Evolutionary conservation across 2,797 vertebrate species (phyloP).

Genomic region (Lerista edwardsae): DNA sequence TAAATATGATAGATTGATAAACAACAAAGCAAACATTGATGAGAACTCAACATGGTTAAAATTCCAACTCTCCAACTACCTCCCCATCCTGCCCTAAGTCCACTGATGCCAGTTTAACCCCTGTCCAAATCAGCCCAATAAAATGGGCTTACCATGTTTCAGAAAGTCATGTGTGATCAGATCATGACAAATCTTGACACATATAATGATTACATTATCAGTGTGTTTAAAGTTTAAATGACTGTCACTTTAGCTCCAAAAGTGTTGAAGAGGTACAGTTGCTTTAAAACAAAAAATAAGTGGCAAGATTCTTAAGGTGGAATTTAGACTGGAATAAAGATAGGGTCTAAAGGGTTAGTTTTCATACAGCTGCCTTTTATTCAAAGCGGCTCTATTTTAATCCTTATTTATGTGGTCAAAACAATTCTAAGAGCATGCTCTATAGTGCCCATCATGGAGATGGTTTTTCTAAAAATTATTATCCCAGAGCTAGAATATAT

Average conservation of each 20-base stretch:
- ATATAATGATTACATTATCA: not conserved
- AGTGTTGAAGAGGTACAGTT: not conserved
- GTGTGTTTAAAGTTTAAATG: conserved; percentile 19
- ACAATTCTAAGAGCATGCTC: conserved; percentile 18
- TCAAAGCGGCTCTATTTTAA: conserved; percentile 33
- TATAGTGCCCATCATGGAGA: not conserved
- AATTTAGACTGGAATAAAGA: conserved; percentile 1
- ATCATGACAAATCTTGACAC: conserved; percentile 30
- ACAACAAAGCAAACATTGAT: not conserved
- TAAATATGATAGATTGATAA: too few species aligned
- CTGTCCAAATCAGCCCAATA: not conserved
- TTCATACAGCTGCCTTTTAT: conserved; percentile 37
- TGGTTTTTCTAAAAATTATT: not conserved
- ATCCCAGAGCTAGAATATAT: conserved; percentile 2
- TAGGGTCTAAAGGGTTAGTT: conserved; percentile 22
- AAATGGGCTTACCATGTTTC: not conserved
- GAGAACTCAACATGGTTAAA: not conserved
- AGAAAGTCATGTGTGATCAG: conserved; percentile 27
- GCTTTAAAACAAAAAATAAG: not conserved
- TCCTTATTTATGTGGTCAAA: rapidly evolving
- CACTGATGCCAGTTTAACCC: not conserved
- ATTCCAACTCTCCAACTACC: not conserved
- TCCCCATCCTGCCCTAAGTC: not conserved
- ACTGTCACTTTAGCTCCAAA: not conserved
- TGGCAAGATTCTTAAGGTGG: conserved; percentile 18